These are phyloP conservation scores for Camptogramma bilineatum DNA, from an alignment of 2,888 invertebrate species.

Conservation along the genomic window DNA sequence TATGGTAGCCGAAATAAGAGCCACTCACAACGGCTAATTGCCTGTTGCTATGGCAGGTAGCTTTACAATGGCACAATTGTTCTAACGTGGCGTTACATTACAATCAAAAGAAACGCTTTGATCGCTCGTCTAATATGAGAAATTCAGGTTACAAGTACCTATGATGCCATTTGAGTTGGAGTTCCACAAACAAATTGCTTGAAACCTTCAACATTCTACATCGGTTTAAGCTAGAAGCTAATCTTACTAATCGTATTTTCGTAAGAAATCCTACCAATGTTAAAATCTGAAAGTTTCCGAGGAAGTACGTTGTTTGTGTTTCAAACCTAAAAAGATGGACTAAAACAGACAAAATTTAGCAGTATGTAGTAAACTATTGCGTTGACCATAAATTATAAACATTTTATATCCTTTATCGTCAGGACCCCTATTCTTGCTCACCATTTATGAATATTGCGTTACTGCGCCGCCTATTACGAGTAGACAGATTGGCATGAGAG, in stretches of 20 bases:
- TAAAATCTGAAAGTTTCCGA: too few relatives aligned
- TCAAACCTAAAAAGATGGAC: too few relatives aligned
- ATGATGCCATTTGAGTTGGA: constrained; percentile 23
- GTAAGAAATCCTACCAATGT: too few relatives aligned
- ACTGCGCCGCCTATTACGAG: constrained; percentile 17
- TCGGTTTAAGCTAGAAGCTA: background rate
- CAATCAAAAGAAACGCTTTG: constrained; percentile 48
- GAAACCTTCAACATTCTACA: background rate
- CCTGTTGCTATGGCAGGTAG: constrained; percentile 55
- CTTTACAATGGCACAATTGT: constrained; percentile 46
- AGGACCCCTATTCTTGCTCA: too few relatives aligned
- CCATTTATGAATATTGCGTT: background rate
- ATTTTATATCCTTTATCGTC: too few relatives aligned
- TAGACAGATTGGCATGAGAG: constrained; percentile 26
- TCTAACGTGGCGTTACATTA: constrained; percentile 48
- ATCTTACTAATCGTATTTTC: background rate
- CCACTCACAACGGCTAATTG: constrained; percentile 51
- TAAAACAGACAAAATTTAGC: too few relatives aligned
- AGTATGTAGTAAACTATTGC: too few relatives aligned
- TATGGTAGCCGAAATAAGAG: constrained; percentile 45
- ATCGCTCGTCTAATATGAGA: constrained; percentile 33
- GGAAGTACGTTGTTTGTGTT: too few relatives aligned
- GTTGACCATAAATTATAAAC: too few relatives aligned
- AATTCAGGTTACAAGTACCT: constrained; percentile 28
- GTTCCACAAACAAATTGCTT: constrained; percentile 14